A percentile compares a stretch with the other conserved stretches of the same genome.
Evolutionary conservation across 2,797 vertebrate genomes (phyloP).

Genomic region (Vultur gryphus): DNA sequence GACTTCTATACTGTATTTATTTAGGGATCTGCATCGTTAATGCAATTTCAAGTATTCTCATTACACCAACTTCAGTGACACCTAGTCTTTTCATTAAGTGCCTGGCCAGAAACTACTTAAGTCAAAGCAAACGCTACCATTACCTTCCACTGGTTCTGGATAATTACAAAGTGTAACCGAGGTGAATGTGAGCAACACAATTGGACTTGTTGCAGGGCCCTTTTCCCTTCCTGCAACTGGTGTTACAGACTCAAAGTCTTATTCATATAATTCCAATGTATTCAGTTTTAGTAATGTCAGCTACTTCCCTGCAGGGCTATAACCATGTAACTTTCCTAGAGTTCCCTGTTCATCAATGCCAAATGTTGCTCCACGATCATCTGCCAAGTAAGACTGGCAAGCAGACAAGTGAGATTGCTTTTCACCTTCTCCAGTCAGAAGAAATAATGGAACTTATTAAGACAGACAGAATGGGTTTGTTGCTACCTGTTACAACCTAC

Average conservation of each 20-base stretch:
- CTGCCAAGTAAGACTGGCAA: slow-evolving; percentile 50
- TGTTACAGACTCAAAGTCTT: slow-evolving; percentile 5
- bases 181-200: background rate
- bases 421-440: slow-evolving; percentile 38
- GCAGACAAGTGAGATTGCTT: slow-evolving; percentile 49
- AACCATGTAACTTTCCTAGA: slow-evolving; percentile 45
- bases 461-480: slow-evolving; percentile 28
- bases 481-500: slow-evolving; percentile 35
- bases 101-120: background rate
- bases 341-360: slow-evolving; percentile 41
- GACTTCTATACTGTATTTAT: background rate
- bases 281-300: slow-evolving; percentile 53
- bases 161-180: background rate
- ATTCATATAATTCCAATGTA: slow-evolving; percentile 6
- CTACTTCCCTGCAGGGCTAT: slow-evolving; percentile 19
- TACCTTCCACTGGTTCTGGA: background rate
- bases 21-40: background rate
- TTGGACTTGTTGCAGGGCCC: background rate
- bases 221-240: background rate
- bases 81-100: background rate
- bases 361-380: slow-evolving; percentile 30
- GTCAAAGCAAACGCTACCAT: background rate
- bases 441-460: slow-evolving; percentile 42
- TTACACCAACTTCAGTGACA: background rate
- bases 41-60: background rate